Base-by-base conservation (phyloP, 2,888 invertebrate genomes). In the Portevinia maculata region DNA sequence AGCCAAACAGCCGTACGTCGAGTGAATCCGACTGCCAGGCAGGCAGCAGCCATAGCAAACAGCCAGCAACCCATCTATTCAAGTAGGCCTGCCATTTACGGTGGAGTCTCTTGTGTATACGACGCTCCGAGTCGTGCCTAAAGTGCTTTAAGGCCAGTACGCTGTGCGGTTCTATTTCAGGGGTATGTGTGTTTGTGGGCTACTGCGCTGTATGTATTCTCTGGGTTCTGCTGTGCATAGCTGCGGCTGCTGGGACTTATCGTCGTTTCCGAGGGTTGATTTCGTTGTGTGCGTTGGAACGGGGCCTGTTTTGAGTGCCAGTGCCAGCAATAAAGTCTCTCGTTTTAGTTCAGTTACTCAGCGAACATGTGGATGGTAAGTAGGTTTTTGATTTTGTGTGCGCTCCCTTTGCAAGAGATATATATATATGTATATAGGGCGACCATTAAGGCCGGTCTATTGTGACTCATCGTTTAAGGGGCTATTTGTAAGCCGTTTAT, bases 301-400 rank as follows among this genome's bases (percentile, higher is more conserved):
- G 60, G 65, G 83, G 62, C 78, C 83, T 37, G 71, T 78, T 78
- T 78, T 37, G 67, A 67, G 55, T 62, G 75, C 59, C 65, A 67
- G 52, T 62, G 75, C 59, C 65, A 67, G 52, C 67, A 39, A 60
- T 41, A 32, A 53, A 73, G 71, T 67, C 62, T 83, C 78, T 83
- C 78, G 55, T 71, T 67, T 39, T 37, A 67, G 78, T 67, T 73
- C 32, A 83, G 83, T 83, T 83, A 62, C 67, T 83, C 83, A 50
- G 60, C 55, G 65, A 83, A 83, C 83, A 83, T 83, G 83, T 83
- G 83, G 83, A 78, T 67, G 83, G 83, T 83, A 83, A 83, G 83
- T 73, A 73, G 71, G 71, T 67, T 75, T 67, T 57, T 21, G 50
- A 37, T 69, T 75, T 60, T 55, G 46, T 70, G 62, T 60, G 59